Conservation (phyloP, 2,113 vertebrate species). For the Helogale parvula region DNA sequence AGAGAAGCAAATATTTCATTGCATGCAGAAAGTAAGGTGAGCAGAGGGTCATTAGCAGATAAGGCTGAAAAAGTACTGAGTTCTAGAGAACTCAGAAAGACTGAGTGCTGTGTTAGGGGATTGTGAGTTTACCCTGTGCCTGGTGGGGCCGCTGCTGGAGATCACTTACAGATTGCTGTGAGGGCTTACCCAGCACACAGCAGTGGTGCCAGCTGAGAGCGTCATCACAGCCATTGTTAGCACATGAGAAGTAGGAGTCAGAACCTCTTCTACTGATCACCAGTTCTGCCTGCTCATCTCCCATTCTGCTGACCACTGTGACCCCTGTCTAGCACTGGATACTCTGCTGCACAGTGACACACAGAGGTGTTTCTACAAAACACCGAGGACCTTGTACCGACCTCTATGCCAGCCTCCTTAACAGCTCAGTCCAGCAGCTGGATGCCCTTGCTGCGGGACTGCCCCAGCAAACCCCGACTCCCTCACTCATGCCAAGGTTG, state of each 20-base stretch:
- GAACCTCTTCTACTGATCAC: neutral
- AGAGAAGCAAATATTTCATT: neutral
- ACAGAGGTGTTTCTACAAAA: neutral
- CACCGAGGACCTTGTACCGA: neutral
- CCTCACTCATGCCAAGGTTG: neutral
- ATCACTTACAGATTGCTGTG: neutral
- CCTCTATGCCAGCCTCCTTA: neutral
- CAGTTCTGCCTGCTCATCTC: neutral
- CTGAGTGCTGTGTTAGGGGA: neutral
- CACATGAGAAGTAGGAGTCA: neutral
- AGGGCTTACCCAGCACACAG: neutral
- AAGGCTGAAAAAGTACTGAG: constrained; percentile 24
- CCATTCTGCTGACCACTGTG: neutral
- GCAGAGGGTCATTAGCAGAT: constrained; percentile 36
- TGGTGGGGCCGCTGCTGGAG: neutral
- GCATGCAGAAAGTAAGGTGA: neutral
- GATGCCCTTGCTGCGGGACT: neutral
- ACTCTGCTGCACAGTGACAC: neutral
- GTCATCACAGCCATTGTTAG: neutral
- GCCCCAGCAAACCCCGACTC: no score
- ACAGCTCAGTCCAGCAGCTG: neutral
- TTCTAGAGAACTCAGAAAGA: neutral
- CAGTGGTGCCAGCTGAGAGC: neutral
- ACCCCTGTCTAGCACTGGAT: accelerated
- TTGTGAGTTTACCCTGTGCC: neutral